Conservation (phyloP, 2,797 vertebrate species). For the Onychomys torridus region DNA sequence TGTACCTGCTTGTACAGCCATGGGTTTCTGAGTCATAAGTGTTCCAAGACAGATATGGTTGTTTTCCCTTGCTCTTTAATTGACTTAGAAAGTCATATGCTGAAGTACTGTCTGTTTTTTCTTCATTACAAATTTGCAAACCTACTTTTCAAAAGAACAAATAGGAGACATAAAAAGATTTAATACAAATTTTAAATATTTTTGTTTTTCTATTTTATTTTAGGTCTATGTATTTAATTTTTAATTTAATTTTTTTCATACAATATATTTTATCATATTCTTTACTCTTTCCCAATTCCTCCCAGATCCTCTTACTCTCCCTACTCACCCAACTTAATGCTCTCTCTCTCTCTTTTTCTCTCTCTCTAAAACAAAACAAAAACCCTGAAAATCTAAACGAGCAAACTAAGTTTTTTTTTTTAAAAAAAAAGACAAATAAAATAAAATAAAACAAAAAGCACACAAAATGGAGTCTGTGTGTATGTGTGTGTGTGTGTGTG, state of each 20-base stretch:
- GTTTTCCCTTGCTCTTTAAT: background rate
- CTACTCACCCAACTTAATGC: background rate
- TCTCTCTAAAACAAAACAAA: background rate
- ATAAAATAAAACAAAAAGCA: background rate
- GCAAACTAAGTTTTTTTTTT: no score
- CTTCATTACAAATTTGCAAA: conserved; percentile 25
- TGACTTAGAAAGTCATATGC: background rate
- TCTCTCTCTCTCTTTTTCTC: no score
- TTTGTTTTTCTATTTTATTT: background rate
- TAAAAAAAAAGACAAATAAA: no score
- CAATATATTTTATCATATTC: background rate
- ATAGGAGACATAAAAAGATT: background rate
- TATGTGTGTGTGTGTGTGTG: no score
- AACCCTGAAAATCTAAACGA: background rate
- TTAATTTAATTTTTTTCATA: background rate
- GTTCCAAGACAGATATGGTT: background rate
- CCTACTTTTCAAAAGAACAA: background rate
- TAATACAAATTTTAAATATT: background rate
- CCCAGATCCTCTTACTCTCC: background rate
- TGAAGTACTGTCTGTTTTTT: background rate
- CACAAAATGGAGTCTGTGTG: background rate
- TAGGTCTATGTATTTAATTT: background rate
- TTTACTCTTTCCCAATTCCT: background rate
- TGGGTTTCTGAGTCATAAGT: conserved; percentile 5
- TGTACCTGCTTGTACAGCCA: background rate